phyloP scores from a whole-genome alignment of 2,888 invertebrate genomes.

The Drosophila cognata region DNA sequence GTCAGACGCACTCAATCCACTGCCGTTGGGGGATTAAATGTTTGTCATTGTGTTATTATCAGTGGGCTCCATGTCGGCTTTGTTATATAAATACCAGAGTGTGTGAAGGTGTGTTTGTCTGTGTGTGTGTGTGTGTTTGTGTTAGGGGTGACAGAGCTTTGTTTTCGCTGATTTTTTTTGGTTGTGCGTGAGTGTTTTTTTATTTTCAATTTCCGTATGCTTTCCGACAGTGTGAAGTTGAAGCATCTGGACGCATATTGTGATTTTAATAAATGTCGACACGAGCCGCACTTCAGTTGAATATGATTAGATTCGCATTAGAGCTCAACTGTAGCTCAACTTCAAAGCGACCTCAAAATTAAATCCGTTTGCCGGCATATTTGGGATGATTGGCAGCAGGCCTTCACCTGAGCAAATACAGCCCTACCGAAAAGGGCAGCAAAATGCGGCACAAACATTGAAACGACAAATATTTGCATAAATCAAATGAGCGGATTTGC shows the following conservation, averaged over 20 bases:
- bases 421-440: slow-evolving; percentile 34
- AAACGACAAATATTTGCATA: slow-evolving; percentile 64
- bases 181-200: neutral
- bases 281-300: slow-evolving; percentile 62
- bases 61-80: slow-evolving; percentile 38
- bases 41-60: slow-evolving; percentile 71
- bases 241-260: slow-evolving; percentile 58
- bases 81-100: slow-evolving; percentile 28
- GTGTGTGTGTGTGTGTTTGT: slow-evolving; percentile 1
- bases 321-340: slow-evolving; percentile 12
- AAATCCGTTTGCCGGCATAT: slow-evolving; percentile 36
- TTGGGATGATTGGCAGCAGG: neutral
- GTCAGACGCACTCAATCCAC: slow-evolving; percentile 62
- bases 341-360: slow-evolving; percentile 37
- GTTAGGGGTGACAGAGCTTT: slow-evolving; percentile 20
- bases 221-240: slow-evolving; percentile 29
- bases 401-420: slow-evolving; percentile 59
- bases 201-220: slow-evolving; percentile 39
- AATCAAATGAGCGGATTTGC: slow-evolving; percentile 70
- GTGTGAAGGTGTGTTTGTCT: slow-evolving; percentile 3
- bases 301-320: slow-evolving; percentile 65
- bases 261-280: slow-evolving; percentile 74
- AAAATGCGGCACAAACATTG: slow-evolving; percentile 56
- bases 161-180: slow-evolving; percentile 24
- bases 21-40: slow-evolving; percentile 49